phyloP scores from a whole-genome alignment of 2,797 vertebrate species.

The Chiroxiphia lanceolata region DNA sequence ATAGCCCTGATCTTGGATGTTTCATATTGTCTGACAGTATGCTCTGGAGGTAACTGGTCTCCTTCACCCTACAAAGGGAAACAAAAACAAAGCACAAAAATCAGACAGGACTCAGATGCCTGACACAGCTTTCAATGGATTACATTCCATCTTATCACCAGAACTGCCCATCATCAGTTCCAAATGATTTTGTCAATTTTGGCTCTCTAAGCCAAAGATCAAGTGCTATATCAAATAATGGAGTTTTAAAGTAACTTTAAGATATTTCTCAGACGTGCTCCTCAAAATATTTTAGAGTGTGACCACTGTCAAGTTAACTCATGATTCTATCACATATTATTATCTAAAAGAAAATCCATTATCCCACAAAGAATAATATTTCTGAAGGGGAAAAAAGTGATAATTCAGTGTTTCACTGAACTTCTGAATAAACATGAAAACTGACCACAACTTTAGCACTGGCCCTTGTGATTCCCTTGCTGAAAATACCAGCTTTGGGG shows the following conservation, averaged over 20 bases:
- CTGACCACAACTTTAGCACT: neutral
- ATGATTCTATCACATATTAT: neutral
- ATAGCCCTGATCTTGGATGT: conserved; percentile 95
- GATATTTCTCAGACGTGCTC: neutral
- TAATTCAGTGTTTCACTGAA: neutral
- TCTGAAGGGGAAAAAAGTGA: neutral
- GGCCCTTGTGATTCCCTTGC: neutral
- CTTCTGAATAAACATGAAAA: neutral
- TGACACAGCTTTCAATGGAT: neutral
- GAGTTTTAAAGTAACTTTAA: neutral
- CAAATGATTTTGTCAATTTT: neutral
- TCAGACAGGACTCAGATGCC: neutral
- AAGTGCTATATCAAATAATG: neutral
- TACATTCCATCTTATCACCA: neutral
- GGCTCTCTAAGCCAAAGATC: neutral
- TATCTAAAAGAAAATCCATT: neutral
- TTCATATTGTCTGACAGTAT: conserved; percentile 92
- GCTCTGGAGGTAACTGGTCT: conserved; percentile 90
- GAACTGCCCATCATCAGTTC: neutral
- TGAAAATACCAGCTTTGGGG: neutral
- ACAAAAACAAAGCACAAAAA: neutral
- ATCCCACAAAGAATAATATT: neutral
- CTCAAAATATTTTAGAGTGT: neutral
- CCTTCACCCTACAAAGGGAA: conserved; percentile 83
- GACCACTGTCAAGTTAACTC: neutral